Evolutionary conservation across 2,888 invertebrate species (phyloP).

Genomic region (Melieria omissa): DNA sequence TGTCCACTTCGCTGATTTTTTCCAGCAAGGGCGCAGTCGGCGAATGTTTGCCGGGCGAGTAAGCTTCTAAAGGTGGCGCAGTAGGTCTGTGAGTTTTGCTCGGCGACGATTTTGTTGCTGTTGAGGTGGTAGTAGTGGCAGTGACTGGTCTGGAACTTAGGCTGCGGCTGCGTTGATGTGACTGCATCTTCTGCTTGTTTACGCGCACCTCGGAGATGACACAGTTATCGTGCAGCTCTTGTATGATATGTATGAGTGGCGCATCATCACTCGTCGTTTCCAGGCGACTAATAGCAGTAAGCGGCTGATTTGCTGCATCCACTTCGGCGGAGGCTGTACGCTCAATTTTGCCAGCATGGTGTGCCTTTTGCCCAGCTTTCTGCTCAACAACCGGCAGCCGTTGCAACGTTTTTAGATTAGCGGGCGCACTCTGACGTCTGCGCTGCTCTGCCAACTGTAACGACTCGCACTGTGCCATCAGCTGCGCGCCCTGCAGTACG

Average conservation of each 20-base stretch:
- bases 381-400: background rate
- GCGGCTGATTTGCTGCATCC: slow-evolving; percentile 13
- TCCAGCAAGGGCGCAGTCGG: slow-evolving; percentile 29
- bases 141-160: slow-evolving; percentile 15
- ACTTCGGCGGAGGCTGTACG: slow-evolving; percentile 14
- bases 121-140: too few species aligned
- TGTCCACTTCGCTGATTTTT: slow-evolving; percentile 43
- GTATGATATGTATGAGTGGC: slow-evolving; percentile 64
- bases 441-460: slow-evolving; percentile 33
- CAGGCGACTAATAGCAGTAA: slow-evolving; percentile 55
- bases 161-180: slow-evolving; percentile 29
- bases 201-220: slow-evolving; percentile 64
- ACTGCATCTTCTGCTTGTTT: slow-evolving; percentile 55
- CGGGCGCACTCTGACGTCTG: slow-evolving; percentile 42
- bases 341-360: slow-evolving; percentile 23
- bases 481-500: slow-evolving; percentile 1
- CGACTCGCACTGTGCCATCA: slow-evolving; percentile 11
- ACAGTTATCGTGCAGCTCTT: slow-evolving; percentile 62
- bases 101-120: background rate
- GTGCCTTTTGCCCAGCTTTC: background rate
- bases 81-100: slow-evolving; percentile 24
- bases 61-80: slow-evolving; percentile 37
- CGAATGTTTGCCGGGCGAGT: background rate
- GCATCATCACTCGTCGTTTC: slow-evolving; percentile 51
- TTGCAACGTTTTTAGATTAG: slow-evolving; percentile 32